Percentiles rank a stretch among this genome's conserved stretches.
phyloP scores from a whole-genome alignment of 2,888 invertebrate species.

The Nemotelus pantherinus region DNA sequence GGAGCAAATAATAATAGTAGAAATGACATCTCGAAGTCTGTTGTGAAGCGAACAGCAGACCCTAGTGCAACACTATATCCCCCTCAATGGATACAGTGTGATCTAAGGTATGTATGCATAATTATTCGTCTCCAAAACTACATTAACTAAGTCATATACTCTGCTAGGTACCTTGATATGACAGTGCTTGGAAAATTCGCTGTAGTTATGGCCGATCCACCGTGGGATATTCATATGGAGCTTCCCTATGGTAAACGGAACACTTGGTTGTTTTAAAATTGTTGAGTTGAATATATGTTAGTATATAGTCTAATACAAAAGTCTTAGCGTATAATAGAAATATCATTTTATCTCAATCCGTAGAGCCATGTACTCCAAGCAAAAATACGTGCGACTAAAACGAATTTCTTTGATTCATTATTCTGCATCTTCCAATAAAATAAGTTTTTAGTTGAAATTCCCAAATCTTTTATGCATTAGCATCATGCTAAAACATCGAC shows the following conservation, averaged over 20 bases:
- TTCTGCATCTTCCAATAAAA: no score
- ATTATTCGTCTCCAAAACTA: conserved; percentile 58
- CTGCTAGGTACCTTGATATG: conserved; percentile 61
- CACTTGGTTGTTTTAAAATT: not conserved
- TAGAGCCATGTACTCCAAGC: no score
- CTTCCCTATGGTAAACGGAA: conserved; percentile 83
- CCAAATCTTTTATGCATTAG: no score
- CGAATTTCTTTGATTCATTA: no score
- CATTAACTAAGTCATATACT: not conserved
- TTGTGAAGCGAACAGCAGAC: conserved; percentile 61
- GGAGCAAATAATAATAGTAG: conserved; percentile 61
- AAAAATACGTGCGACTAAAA: no score
- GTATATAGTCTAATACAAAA: no score
- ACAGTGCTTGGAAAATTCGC: conserved; percentile 86
- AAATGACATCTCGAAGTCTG: conserved; percentile 50
- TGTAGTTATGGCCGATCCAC: conserved; percentile 98
- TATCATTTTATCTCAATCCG: no score
- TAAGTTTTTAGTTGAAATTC: no score
- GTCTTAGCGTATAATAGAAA: no score
- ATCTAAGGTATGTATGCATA: conserved; percentile 75
- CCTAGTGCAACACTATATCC: conserved; percentile 77
- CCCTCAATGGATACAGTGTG: conserved; percentile 97
- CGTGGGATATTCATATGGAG: conserved; percentile 99
- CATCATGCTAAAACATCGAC: no score
- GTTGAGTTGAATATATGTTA: no score